Conservation (phyloP, 2,113 vertebrate genomes). For the Anolis sagrei region DNA sequence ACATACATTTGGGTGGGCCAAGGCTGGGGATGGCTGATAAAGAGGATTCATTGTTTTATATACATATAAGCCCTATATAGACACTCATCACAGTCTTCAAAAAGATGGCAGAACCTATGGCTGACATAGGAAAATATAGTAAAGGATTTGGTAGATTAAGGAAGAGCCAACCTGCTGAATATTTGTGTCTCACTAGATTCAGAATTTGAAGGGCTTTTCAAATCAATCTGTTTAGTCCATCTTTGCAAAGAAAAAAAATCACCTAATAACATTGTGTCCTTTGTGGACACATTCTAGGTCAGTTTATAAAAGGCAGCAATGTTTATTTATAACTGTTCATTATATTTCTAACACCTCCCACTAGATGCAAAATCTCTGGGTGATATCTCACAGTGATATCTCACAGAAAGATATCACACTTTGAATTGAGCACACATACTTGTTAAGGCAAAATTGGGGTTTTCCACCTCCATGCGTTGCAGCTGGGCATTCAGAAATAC, state of each 20-base stretch:
- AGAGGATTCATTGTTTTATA: not conserved
- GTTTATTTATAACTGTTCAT: not conserved
- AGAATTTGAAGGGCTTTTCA: not conserved
- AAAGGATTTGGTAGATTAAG: not conserved
- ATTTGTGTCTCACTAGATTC: no score
- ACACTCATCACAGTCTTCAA: not conserved
- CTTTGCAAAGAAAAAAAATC: not conserved
- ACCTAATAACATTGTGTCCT: not conserved
- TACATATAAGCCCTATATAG: not conserved
- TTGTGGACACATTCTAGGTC: not conserved
- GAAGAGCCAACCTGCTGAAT: not conserved
- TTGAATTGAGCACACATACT: conserved; percentile 79
- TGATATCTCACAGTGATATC: no score
- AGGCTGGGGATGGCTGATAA: not conserved
- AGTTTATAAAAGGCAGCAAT: not conserved
- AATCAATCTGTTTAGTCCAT: not conserved
- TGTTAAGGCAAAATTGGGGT: conserved; percentile 96
- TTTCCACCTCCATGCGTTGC: conserved; percentile 96
- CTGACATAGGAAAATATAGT: not conserved
- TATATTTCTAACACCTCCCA: not conserved
- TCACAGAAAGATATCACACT: not conserved
- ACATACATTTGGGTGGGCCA: no score
- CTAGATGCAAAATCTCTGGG: not conserved
- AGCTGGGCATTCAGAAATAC: conserved; percentile 95
- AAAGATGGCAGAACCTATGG: not conserved